These are phyloP conservation scores for Rhyacophila brunnea DNA, from an alignment of 1,140 invertebrate genomes.

Conservation along the genomic window DNA sequence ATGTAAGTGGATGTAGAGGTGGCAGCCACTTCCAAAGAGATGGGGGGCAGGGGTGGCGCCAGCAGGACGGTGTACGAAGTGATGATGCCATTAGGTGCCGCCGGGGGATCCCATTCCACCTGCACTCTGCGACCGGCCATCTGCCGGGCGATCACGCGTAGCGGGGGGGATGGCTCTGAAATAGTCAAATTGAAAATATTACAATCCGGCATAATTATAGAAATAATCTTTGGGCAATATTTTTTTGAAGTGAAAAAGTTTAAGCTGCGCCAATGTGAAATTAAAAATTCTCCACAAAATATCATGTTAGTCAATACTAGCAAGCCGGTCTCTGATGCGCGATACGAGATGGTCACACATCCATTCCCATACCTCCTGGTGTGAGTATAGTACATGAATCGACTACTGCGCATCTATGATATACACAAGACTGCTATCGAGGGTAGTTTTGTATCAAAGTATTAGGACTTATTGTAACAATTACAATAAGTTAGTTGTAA, in stretches of 20 bases:
- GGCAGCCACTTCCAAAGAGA: constrained; percentile 36
- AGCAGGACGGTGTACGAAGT: constrained; percentile 64
- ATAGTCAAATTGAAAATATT: not conserved
- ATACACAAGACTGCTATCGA: too few relatives aligned
- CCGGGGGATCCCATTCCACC: constrained; percentile 67
- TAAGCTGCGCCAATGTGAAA: too few relatives aligned
- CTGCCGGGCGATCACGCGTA: constrained; percentile 63
- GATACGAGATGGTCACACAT: too few relatives aligned
- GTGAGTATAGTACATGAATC: too few relatives aligned
- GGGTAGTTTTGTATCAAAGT: too few relatives aligned
- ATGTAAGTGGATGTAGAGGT: constrained; percentile 53
- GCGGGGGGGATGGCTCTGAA: constrained; percentile 63
- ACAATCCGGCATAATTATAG: not conserved
- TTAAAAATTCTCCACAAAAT: too few relatives aligned
- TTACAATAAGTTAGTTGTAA: too few relatives aligned
- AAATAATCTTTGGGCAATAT: not conserved
- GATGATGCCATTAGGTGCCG: constrained; percentile 62
- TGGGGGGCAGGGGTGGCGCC: constrained; percentile 53
- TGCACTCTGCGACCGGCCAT: constrained; percentile 62
- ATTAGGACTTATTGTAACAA: too few relatives aligned
- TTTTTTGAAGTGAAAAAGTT: not conserved
- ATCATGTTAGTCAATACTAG: too few relatives aligned
- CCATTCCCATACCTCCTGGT: too few relatives aligned
- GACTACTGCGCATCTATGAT: too few relatives aligned
- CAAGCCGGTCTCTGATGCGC: too few relatives aligned